Evolutionary conservation across 2,113 vertebrate genomes (phyloP).

Genomic region (Equus przewalskii): DNA sequence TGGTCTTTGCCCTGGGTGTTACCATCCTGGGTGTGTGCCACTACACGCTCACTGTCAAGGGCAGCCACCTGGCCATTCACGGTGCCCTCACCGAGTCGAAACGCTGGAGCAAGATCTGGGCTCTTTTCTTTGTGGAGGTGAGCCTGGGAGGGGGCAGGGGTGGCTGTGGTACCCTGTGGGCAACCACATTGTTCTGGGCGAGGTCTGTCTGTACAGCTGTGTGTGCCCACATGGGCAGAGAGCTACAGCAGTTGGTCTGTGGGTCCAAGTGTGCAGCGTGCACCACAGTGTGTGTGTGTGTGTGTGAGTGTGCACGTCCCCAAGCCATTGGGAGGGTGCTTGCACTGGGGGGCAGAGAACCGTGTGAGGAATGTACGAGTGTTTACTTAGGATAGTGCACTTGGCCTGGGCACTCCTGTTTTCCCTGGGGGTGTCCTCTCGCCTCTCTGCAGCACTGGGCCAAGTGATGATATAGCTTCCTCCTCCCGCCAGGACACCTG

Average conservation of each 20-base stretch:
- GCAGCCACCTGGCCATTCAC: conserved; percentile 95
- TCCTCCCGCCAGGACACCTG: background rate
- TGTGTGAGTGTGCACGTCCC: background rate
- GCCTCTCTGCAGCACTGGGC: background rate
- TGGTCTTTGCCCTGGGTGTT: conserved; percentile 88
- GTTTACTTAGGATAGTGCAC: rapidly evolving
- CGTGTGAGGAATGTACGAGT: rapidly evolving
- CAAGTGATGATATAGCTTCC: background rate
- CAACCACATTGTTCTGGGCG: background rate
- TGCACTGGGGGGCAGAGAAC: background rate
- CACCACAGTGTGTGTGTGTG: background rate
- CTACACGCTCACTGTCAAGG: conserved; percentile 92
- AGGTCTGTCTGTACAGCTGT: background rate
- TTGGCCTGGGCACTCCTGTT: background rate
- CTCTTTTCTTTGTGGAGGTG: conserved; percentile 97
- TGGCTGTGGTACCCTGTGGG: background rate
- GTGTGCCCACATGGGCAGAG: background rate
- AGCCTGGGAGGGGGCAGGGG: background rate
- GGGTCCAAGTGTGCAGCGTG: background rate
- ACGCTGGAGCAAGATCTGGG: conserved; percentile 91
- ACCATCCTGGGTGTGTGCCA: conserved; percentile 91
- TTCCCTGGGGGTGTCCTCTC: background rate
- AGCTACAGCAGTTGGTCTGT: no score
- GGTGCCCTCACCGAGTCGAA: conserved; percentile 91
- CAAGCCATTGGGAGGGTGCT: background rate